These are phyloP conservation scores for Amorpha juglandis DNA, from an alignment of 2,888 invertebrate genomes.

Conservation along the genomic window DNA sequence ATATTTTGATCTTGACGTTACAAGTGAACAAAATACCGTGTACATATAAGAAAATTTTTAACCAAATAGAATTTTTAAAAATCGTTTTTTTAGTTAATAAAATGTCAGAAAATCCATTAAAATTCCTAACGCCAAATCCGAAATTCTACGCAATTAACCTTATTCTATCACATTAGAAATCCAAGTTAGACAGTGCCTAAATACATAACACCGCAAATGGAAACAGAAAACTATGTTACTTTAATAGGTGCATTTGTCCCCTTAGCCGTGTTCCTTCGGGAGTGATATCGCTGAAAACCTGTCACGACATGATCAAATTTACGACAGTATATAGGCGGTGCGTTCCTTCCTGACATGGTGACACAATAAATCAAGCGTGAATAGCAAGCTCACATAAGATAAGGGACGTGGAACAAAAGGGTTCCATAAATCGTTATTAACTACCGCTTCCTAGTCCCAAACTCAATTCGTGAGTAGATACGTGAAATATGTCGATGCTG, in stretches of 20 bases:
- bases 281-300: conserved; percentile 27
- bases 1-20: too few relatives aligned
- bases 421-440: conserved; percentile 81
- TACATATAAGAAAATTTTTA: too few relatives aligned
- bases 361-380: conserved; percentile 77
- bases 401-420: conserved; percentile 79
- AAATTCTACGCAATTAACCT: too few relatives aligned
- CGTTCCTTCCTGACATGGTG: conserved; percentile 58
- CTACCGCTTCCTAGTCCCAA: conserved; percentile 67
- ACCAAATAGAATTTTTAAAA: too few relatives aligned
- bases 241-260: conserved; percentile 15
- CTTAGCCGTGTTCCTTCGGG: not conserved
- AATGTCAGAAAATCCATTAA: too few relatives aligned
- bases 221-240: conserved; percentile 2
- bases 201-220: not conserved
- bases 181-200: not conserved
- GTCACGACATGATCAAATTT: conserved; percentile 36
- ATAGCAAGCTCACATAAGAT: conserved; percentile 74
- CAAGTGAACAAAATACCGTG: too few relatives aligned
- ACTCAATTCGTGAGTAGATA: conserved; percentile 61
- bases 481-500: conserved; percentile 53
- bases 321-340: conserved; percentile 46
- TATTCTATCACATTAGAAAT: too few relatives aligned
- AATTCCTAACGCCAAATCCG: too few relatives aligned
- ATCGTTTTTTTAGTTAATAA: too few relatives aligned